Evolutionary conservation across 2,888 invertebrate genomes (phyloP), one percentile per base, ranked within the genome.

Genomic region (Rhagonycha lutea): DNA sequence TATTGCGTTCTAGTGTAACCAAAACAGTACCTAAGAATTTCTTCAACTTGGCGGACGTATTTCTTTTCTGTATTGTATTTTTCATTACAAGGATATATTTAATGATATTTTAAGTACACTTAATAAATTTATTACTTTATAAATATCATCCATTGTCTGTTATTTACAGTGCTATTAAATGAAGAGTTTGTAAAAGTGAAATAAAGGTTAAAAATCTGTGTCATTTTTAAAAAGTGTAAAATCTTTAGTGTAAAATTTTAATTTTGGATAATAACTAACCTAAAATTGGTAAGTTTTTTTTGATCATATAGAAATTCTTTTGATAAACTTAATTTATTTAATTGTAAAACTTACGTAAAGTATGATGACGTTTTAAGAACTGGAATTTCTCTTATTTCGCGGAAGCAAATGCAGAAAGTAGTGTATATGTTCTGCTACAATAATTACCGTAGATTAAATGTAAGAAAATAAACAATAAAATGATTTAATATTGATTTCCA

Each of bases 341-440:
- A 9, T 26, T 26, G 18, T 18, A 65, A 24, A 65, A 60, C 12
- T 74, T 74, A 70, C 74, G 69, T 74, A 74, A 70, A 69, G n/a
- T 29, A 28, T 18, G n/a, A 32, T 65, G 63, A 69, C 69, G 68
- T 68, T 14, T 69, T n/a, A 14, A 69, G 14, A 24, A 24, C 23
- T 32, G 12, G 28, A 62, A 69, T 74, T 74, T 74, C 74, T 74
- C 74, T 65, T 65, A 67, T 60, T 70, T 68, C 32, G n/a, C 67
- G 70, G 74, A 71, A 74, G 71, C 65, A 71, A 32, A 26, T 61
- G 23, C 74, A 74, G 71, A 74, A 74, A 74, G 74, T 61, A 71
- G 61, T 62, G 68, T 70, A 71, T 32, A 61, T 61, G 71, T 68
- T 74, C 71, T 24, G 18, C 14, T 65, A 65, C 63, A 14, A 47